Conservation (phyloP, 1,140 invertebrate genomes). For the Temnothorax longispinosus region DNA sequence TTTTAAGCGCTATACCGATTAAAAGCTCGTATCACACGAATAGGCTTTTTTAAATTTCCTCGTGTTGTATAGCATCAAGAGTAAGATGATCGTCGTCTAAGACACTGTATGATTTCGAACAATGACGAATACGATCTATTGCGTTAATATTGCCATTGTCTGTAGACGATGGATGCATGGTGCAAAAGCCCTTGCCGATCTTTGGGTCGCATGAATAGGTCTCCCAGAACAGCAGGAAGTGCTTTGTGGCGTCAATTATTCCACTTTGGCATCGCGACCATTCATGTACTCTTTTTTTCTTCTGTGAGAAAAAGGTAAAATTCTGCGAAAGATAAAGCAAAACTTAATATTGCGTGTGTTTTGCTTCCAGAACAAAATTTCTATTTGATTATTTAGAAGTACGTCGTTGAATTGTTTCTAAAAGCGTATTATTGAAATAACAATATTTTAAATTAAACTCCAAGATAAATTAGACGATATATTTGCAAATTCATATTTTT, state of each 20-base stretch:
- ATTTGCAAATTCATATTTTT: background rate
- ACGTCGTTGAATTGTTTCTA: background rate
- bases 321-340: background rate
- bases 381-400: background rate
- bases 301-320: conserved; percentile 6
- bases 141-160: conserved; percentile 74
- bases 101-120: conserved; percentile 49
- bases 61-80: background rate
- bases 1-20: background rate
- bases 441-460: background rate
- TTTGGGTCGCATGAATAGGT: conserved; percentile 73
- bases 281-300: conserved; percentile 39
- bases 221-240: conserved; percentile 66
- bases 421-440: background rate
- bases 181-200: conserved; percentile 63
- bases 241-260: conserved; percentile 78
- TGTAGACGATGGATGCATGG: conserved; percentile 36
- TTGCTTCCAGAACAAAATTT: background rate
- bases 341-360: background rate
- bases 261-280: conserved; percentile 61
- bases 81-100: conserved; percentile 27
- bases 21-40: background rate
- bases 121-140: conserved; percentile 61
- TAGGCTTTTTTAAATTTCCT: background rate
- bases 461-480: background rate